These are phyloP conservation scores for Agrotis puta DNA, from an alignment of 2,888 invertebrate genomes.

Conservation along the genomic window DNA sequence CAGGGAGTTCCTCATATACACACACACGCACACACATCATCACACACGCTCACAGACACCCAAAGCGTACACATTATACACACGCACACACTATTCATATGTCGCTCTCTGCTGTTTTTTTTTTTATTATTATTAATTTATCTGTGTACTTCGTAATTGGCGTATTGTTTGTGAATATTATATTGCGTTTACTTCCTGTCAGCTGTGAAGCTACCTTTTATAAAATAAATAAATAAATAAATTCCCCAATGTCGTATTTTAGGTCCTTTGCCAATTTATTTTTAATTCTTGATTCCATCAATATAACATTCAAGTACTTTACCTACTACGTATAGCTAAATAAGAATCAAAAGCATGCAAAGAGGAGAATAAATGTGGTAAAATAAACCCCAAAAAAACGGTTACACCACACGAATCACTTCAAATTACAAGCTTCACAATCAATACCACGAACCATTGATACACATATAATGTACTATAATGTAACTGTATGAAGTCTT, in stretches of 20 bases:
- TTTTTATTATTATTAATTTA: too few species aligned
- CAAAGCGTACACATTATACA: too few species aligned
- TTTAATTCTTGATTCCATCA: background rate
- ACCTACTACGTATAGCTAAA: background rate
- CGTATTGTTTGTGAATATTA: too few species aligned
- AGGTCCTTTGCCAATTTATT: background rate
- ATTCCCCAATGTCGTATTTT: background rate
- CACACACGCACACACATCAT: too few species aligned
- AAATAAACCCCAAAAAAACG: background rate
- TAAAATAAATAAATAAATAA: too few species aligned
- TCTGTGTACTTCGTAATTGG: too few species aligned
- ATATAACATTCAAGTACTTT: background rate
- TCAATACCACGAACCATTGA: slow-evolving; percentile 47
- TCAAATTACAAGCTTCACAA: slow-evolving; percentile 47
- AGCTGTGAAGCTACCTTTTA: too few species aligned
- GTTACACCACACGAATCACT: slow-evolving; percentile 40
- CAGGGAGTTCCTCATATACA: too few species aligned
- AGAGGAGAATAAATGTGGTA: background rate
- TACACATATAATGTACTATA: slow-evolving; percentile 57
- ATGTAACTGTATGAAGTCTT: slow-evolving; percentile 30
- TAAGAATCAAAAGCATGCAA: background rate
- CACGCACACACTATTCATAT: too few species aligned
- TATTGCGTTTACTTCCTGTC: too few species aligned
- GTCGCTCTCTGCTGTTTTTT: too few species aligned
- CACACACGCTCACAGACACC: too few species aligned